Percentiles rank a stretch among this genome's conserved stretches.
phyloP scores from a whole-genome alignment of 2,888 invertebrate genomes.

The Caenorhabditis doughertyi region DNA sequence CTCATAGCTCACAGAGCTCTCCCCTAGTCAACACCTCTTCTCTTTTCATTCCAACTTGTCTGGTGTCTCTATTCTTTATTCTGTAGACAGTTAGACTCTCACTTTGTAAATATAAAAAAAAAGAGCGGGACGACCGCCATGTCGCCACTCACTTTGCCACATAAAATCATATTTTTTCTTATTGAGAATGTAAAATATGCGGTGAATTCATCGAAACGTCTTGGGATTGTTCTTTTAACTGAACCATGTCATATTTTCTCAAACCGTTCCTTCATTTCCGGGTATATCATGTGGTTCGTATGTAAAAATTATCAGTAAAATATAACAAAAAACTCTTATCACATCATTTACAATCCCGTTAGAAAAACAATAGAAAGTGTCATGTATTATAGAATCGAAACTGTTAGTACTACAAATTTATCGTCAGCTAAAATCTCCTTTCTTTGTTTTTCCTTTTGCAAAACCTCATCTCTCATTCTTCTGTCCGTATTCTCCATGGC shows the following conservation, averaged over 20 bases:
- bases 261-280: neutral
- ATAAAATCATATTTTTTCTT: constrained; percentile 16
- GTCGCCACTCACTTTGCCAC: constrained; percentile 16
- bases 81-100: constrained; percentile 8
- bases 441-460: neutral
- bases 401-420: too few relatives aligned
- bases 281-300: neutral
- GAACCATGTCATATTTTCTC: neutral
- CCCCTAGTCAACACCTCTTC: constrained; percentile 3
- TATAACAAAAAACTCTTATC: neutral
- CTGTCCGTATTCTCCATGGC: constrained; percentile 6
- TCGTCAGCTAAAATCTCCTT: neutral
- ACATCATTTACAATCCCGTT: neutral
- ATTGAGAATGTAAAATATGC: constrained; percentile 4
- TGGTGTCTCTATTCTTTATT: constrained; percentile 9
- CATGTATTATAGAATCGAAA: too few relatives aligned
- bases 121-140: constrained; percentile 18
- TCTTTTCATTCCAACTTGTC: constrained; percentile 7
- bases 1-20: constrained; percentile 6
- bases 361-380: neutral
- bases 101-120: constrained; percentile 31
- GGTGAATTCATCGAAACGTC: neutral
- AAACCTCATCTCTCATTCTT: neutral
- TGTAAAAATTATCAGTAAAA: neutral
- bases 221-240: neutral